Conservation (phyloP, 2,888 invertebrate genomes). For the Nephrotoma guestfalica region DNA sequence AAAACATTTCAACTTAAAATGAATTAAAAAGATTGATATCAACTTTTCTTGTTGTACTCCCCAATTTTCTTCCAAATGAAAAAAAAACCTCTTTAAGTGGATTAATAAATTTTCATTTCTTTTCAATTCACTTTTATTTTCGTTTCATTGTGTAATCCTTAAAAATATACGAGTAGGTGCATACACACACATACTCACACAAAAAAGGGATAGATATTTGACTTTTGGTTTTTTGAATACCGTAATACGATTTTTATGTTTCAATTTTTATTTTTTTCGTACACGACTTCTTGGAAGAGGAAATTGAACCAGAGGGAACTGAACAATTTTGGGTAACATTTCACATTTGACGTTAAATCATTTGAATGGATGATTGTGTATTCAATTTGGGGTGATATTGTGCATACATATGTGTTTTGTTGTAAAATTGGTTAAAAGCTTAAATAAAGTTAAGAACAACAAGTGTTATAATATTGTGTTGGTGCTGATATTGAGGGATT, state of each 20-base stretch:
- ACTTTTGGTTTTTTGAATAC: neutral
- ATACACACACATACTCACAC: neutral
- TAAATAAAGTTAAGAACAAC: neutral
- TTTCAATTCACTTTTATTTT: neutral
- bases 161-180: neutral
- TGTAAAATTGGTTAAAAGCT: neutral
- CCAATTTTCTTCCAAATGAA: neutral
- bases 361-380: neutral
- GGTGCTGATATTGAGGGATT: neutral
- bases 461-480: neutral
- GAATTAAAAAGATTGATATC: neutral
- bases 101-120: neutral
- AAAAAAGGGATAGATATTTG: neutral
- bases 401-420: neutral
- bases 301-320: neutral
- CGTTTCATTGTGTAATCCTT: neutral
- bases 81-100: neutral
- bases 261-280: neutral
- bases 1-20: neutral
- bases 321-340: neutral
- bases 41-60: neutral
- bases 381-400: neutral
- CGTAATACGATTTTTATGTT: neutral
- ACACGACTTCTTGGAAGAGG: neutral
- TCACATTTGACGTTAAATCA: neutral